Base-by-base conservation (phyloP, 2,888 invertebrate genomes). In the Dexiosoma caninum region DNA sequence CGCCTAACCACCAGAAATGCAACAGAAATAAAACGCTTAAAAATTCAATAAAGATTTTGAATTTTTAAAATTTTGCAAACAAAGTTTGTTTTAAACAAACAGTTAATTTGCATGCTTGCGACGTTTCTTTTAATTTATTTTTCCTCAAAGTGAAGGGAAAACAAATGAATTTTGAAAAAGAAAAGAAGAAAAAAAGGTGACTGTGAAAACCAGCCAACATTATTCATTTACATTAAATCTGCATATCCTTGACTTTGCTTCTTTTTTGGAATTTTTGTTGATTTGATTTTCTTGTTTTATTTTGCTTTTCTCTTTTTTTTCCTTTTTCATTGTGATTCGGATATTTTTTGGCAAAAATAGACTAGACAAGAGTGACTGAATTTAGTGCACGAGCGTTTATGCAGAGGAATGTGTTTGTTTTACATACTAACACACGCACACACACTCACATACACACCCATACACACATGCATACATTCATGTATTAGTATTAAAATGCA, bases 31-130 rank as follows among this genome's bases (percentile, higher is more conserved):
- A 37, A 60, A 49, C n/a, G 37, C 37, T 64, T 35, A 42, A 72
- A 64, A 69, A 77, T 77, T 81, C 69, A 81, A 81, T 77, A 74
- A 57, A 72, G 72, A 69, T 71, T 67, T 67, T 67, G 51, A 70
- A 75, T 74, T 60, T 70, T 64, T 71, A 21, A 55, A 67, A 53
- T 62, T 71, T 69, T 10, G 27, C 51, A 32, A 51, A 49, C 49
- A 81, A 76, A 77, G 23, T 60, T 72, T 72, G 5, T 57, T 51
- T 51, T 53, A 44, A 74, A 51, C 71, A 72, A 81, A 81, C 74
- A 77, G 77, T 72, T 74, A 77, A 81, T 81, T 81, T 81, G 81
- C 81, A 81, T 77, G 72, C 69, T 77, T 57, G 51, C 12, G 44
- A 62, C 40, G 44, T 44, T 69, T 57, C 27, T 46, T 23, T 40